phyloP scores from a whole-genome alignment of 2,888 invertebrate genomes.

The Neria commutata region DNA sequence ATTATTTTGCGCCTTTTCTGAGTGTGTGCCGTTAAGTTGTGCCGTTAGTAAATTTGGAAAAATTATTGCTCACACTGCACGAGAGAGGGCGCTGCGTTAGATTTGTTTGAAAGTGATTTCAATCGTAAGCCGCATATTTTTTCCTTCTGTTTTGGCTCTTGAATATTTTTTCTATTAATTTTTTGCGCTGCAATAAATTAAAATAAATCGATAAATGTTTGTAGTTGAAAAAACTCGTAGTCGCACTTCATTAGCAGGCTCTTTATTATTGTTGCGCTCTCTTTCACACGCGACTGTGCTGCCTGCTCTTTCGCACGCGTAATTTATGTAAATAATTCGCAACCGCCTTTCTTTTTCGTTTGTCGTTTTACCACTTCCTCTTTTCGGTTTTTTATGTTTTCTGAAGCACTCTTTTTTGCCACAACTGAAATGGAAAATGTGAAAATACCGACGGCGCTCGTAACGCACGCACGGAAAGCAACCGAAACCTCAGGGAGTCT shows the following conservation, averaged over 20 bases:
- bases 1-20: neutral
- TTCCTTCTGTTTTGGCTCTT: too few relatives aligned
- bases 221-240: neutral
- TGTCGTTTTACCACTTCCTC: constrained; percentile 22
- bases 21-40: neutral
- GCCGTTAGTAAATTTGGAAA: neutral
- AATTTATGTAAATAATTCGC: constrained; percentile 21
- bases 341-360: constrained; percentile 14
- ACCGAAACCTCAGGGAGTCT: constrained; percentile 53
- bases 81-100: too few relatives aligned
- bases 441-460: constrained; percentile 37
- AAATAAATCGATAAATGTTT: neutral
- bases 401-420: constrained; percentile 24
- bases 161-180: too few relatives aligned
- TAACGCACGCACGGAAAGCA: constrained; percentile 39
- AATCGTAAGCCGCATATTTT: neutral
- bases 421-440: constrained; percentile 1
- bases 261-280: constrained; percentile 23
- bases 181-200: neutral
- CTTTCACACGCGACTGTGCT: constrained; percentile 9
- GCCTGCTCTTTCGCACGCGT: constrained; percentile 18
- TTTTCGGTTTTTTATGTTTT: constrained; percentile 10
- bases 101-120: neutral
- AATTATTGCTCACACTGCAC: too few relatives aligned
- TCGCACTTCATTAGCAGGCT: too few relatives aligned